A percentile compares a stretch with the other conserved stretches of the same genome.
phyloP scores from a whole-genome alignment of 2,888 invertebrate genomes.

The Nephrocerus scutellatus region DNA sequence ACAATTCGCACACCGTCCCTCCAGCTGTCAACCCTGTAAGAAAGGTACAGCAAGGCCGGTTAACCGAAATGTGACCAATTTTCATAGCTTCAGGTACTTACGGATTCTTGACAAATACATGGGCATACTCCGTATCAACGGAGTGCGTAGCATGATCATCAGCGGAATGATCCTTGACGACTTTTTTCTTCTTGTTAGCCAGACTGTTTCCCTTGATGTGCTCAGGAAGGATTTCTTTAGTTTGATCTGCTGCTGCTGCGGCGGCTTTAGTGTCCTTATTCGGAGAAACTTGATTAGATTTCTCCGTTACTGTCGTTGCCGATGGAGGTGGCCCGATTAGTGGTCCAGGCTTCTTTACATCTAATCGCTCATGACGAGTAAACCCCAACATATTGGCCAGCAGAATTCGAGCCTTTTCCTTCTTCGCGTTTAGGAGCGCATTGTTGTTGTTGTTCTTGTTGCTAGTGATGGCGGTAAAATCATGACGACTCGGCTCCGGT shows the following conservation, averaged over 20 bases:
- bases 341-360: slow-evolving; percentile 94
- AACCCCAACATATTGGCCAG: slow-evolving; percentile 67
- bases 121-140: slow-evolving; percentile 72
- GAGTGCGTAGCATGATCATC: slow-evolving; percentile 55
- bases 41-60: neutral
- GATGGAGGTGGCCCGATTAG: slow-evolving; percentile 49
- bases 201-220: slow-evolving; percentile 38
- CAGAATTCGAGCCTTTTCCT: slow-evolving; percentile 53
- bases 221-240: slow-evolving; percentile 42
- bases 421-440: slow-evolving; percentile 38
- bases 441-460: slow-evolving; percentile 18
- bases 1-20: slow-evolving; percentile 67
- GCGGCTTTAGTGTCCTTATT: slow-evolving; percentile 4
- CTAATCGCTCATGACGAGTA: slow-evolving; percentile 79
- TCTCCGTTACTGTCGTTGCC: slow-evolving; percentile 24
- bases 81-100: slow-evolving; percentile 40
- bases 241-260: slow-evolving; percentile 21
- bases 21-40: slow-evolving; percentile 57
- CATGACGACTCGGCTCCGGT: slow-evolving; percentile 34
- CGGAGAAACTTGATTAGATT: slow-evolving; percentile 1
- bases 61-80: neutral
- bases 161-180: slow-evolving; percentile 43
- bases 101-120: slow-evolving; percentile 69
- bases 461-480: too few relatives aligned
- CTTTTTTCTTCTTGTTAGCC: slow-evolving; percentile 41